Base-by-base conservation (phyloP, 2,113 vertebrate genomes). In the Oreochromis tanganicae region DNA sequence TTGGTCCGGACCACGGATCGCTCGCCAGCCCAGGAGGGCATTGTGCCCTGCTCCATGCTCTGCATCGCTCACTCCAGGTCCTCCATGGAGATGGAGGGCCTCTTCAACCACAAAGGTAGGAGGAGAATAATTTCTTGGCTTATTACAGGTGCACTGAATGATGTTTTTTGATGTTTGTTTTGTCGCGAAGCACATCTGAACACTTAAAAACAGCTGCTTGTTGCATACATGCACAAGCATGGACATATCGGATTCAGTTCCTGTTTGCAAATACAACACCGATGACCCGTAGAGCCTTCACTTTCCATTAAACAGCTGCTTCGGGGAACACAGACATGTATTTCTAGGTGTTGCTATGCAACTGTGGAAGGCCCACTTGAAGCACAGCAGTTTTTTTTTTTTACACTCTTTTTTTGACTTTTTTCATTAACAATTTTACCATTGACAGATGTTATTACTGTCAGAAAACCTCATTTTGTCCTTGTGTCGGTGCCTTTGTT, bases 41-140 rank as follows among this genome's bases (percentile, higher is more conserved):
- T 99, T 32, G 98, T 99, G 0, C 98, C 98, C 91, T 98, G 98
- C 5, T 96, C 97, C 56, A 98, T 97, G 13, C 97, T 99, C 38
- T 99, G 98, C 88, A 98, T 99, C 8, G 98, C 98, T 50, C 98
- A 99, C 93, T 99, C 98, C 1, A 95, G 98, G 80, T 99, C 98
- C 4, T 98, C 98, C 85, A 98, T 99, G 97, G 98, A 99, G 90
- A 99, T 99, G 98, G 98, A 99, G 87, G 98, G 98, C 50, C 98
- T 99, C 92, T 99, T 99, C 93, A 99, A 99, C 95, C 98, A 99
- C 95, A 98, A 98, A 98, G 98, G 98, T 99, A 97, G 93, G 97
- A 84, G 19, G 11, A 46, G 29, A 29, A 59, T 43, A 11, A 86
- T 68, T 84, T 3, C 24, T 61, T 71, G 1, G 6, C 7, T 85